Conservation (phyloP, 2,797 vertebrate species). For the Sebastes minor region DNA sequence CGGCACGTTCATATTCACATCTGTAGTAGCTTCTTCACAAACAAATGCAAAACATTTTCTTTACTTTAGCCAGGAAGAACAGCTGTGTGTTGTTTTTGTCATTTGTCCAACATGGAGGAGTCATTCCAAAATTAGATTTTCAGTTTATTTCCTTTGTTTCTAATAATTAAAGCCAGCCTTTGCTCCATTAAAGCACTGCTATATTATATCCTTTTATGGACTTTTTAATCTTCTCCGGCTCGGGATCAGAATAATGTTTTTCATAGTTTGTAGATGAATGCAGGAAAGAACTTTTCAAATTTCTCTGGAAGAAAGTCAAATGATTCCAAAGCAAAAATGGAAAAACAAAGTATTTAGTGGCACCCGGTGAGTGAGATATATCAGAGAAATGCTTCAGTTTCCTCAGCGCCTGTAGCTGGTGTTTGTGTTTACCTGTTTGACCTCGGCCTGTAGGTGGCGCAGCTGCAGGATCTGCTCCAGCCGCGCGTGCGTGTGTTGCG, state of each 20-base stretch:
- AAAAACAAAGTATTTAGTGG: background rate
- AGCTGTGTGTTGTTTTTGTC: constrained; percentile 19
- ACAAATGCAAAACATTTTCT: background rate
- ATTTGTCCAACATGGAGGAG: background rate
- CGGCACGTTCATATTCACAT: constrained; percentile 36
- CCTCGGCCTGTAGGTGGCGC: constrained; percentile 95
- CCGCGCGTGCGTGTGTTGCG: constrained; percentile 92
- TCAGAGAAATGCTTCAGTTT: background rate
- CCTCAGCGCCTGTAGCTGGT: fast-evolving
- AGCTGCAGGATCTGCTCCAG: constrained; percentile 96
- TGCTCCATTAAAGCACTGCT: background rate
- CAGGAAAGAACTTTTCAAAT: background rate
- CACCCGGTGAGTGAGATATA: fast-evolving
- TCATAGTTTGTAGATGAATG: background rate
- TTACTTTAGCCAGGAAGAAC: background rate
- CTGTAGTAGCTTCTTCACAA: constrained; percentile 11
- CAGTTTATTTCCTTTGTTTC: constrained; percentile 1
- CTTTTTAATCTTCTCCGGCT: background rate
- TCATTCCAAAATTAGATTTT: background rate
- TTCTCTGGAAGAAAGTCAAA: background rate
- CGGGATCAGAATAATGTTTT: background rate
- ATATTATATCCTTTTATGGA: constrained; percentile 13
- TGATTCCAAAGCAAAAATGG: background rate
- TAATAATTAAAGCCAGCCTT: constrained; percentile 9
- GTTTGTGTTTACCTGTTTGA: constrained; percentile 90